Conservation (phyloP, 2,113 vertebrate species). For the Meles meles region DNA sequence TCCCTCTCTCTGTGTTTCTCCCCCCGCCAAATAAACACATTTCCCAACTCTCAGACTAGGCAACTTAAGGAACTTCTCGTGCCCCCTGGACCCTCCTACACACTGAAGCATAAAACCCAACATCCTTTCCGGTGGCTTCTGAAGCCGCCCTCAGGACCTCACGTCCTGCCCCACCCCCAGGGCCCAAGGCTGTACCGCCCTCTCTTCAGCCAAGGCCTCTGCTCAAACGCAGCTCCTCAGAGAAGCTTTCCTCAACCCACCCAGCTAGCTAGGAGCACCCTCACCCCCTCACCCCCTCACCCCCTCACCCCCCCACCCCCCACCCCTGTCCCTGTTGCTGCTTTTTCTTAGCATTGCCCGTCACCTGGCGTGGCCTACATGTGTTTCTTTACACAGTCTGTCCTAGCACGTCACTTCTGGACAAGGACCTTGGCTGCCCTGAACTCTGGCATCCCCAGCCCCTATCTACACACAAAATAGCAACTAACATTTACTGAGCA, state of each 20-base stretch:
- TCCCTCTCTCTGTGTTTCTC: background rate
- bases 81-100: background rate
- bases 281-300: no score
- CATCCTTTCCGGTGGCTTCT: background rate
- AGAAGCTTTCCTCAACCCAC: background rate
- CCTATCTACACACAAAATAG: background rate
- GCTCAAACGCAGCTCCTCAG: background rate
- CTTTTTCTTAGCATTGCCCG: background rate
- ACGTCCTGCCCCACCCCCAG: background rate
- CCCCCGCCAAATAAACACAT: background rate
- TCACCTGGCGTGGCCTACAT: background rate
- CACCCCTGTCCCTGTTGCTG: background rate
- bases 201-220: background rate
- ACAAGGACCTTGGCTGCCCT: background rate
- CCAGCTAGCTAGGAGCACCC: background rate
- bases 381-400: background rate
- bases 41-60: background rate
- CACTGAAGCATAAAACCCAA: background rate
- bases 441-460: no score
- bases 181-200: background rate
- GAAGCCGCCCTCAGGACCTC: background rate
- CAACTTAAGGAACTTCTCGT: background rate
- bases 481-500: background rate
- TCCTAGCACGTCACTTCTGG: background rate
- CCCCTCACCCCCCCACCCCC: no score